Evolutionary conservation across 2,888 invertebrate species (phyloP).

Genomic region (Ecliptopera silaceata): DNA sequence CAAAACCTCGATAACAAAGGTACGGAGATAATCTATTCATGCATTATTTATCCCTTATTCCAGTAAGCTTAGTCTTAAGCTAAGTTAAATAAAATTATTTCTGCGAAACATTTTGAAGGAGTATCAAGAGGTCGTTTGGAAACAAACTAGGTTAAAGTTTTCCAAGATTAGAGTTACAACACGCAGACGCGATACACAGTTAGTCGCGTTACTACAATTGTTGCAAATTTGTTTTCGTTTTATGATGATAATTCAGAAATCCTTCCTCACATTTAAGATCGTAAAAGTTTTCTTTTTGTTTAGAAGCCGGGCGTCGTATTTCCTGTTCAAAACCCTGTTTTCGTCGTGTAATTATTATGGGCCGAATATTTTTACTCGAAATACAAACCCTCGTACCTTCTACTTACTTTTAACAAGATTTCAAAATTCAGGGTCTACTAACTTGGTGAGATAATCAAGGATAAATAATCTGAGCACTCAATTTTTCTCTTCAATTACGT

Average conservation of each 20-base stretch:
- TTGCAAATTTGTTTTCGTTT: slow-evolving; percentile 69
- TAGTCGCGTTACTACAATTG: slow-evolving; percentile 42
- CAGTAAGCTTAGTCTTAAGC: slow-evolving; percentile 11
- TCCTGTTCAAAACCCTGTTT: slow-evolving; percentile 45
- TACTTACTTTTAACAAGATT: slow-evolving; percentile 28
- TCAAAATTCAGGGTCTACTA: slow-evolving; percentile 18
- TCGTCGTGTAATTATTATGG: slow-evolving; percentile 36
- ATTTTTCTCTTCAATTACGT: not conserved
- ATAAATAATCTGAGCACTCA: slow-evolving; percentile 11
- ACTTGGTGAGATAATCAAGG: slow-evolving; percentile 18
- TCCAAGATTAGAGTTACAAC: slow-evolving; percentile 62
- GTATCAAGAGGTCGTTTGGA: slow-evolving; percentile 48
- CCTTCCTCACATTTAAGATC: slow-evolving; percentile 48
- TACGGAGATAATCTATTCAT: slow-evolving; percentile 12
- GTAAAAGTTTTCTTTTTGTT: slow-evolving; percentile 48
- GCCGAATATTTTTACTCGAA: slow-evolving; percentile 31
- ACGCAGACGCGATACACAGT: slow-evolving; percentile 47
- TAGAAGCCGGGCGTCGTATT: slow-evolving; percentile 43
- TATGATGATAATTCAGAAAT: slow-evolving; percentile 59
- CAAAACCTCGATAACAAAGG: slow-evolving; percentile 11
- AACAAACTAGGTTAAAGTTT: slow-evolving; percentile 61
- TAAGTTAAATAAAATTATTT: slow-evolving; percentile 23
- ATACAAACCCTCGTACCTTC: slow-evolving; percentile 26
- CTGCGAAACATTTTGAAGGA: slow-evolving; percentile 43
- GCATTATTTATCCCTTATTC: slow-evolving; percentile 18